phyloP scores from a whole-genome alignment of 2,888 invertebrate species.

The Scaptomyza reducta region DNA sequence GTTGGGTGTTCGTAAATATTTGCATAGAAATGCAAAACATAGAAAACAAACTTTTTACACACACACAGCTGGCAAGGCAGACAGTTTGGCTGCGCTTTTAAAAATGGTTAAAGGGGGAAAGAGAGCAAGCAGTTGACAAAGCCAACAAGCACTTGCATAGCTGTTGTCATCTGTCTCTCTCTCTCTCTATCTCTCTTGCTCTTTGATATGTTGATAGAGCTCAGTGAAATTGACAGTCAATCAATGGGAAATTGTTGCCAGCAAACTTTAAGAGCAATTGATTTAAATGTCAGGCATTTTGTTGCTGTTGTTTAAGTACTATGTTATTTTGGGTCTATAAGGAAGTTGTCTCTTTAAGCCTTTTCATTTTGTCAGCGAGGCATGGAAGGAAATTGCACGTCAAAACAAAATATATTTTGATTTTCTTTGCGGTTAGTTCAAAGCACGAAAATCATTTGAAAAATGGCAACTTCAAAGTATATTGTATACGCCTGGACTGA shows the following conservation, averaged over 20 bases:
- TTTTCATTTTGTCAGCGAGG: constrained; percentile 33
- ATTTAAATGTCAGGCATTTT: constrained; percentile 45
- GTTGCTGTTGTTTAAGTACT: background rate
- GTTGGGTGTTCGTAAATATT: constrained; percentile 54
- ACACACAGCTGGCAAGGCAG: constrained; percentile 55
- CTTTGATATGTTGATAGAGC: constrained; percentile 16
- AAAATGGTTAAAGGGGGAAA: background rate
- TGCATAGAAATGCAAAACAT: constrained; percentile 59
- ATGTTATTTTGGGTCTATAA: constrained; percentile 20
- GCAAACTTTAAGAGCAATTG: constrained; percentile 39
- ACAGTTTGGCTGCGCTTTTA: constrained; percentile 43
- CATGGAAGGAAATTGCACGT: constrained; percentile 56
- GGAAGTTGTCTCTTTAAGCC: constrained; percentile 30
- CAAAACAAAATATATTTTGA: constrained; percentile 12
- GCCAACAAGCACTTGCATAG: no score
- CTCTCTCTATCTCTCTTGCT: constrained; percentile 5
- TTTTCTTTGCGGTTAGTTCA: constrained; percentile 50
- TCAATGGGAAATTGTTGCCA: constrained; percentile 60
- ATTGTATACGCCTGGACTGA: constrained; percentile 49
- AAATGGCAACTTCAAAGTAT: constrained; percentile 64
- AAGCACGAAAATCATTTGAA: constrained; percentile 50
- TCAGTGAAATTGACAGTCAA: constrained; percentile 50
- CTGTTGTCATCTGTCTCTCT: background rate
- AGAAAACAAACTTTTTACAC: constrained; percentile 9
- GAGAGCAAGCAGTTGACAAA: background rate